phyloP scores from a whole-genome alignment of 2,888 invertebrate species.

The Cheilosia vulpina region DNA sequence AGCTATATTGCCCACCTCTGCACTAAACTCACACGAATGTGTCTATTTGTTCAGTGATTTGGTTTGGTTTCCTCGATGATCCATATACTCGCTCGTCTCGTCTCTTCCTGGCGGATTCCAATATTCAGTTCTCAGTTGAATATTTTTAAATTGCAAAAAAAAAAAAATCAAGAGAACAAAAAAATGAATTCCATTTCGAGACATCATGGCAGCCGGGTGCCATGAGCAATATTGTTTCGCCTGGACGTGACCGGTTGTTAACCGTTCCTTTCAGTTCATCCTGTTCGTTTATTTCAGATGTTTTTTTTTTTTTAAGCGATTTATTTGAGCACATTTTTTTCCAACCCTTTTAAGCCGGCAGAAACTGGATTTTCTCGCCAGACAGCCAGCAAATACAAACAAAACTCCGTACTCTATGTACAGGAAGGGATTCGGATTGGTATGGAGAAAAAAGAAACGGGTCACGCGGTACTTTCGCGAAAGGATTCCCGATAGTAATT shows the following conservation, averaged over 20 bases:
- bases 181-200: constrained; percentile 57
- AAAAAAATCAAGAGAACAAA: background rate
- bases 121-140: constrained; percentile 44
- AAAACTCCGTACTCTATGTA: constrained; percentile 25
- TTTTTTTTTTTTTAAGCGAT: constrained; percentile 49
- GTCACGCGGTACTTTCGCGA: constrained; percentile 74
- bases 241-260: constrained; percentile 74
- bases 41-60: constrained; percentile 60
- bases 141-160: constrained; percentile 66
- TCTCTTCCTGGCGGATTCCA: constrained; percentile 39
- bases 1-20: background rate
- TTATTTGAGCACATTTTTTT: constrained; percentile 67
- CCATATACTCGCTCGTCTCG: constrained; percentile 27
- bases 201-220: constrained; percentile 70
- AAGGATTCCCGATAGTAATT: constrained; percentile 75
- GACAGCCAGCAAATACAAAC: constrained; percentile 73
- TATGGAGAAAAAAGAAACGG: constrained; percentile 52
- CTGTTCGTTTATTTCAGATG: constrained; percentile 16
- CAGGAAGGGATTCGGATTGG: constrained; percentile 6
- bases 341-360: constrained; percentile 66
- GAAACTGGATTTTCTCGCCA: constrained; percentile 75
- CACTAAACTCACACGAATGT: background rate
- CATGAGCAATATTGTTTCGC: constrained; percentile 72
- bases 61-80: constrained; percentile 66
- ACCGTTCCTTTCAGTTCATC: constrained; percentile 67